These are phyloP conservation scores for Epinephelus malabaricus DNA, from an alignment of 2,797 vertebrate genomes.

Conservation along the genomic window DNA sequence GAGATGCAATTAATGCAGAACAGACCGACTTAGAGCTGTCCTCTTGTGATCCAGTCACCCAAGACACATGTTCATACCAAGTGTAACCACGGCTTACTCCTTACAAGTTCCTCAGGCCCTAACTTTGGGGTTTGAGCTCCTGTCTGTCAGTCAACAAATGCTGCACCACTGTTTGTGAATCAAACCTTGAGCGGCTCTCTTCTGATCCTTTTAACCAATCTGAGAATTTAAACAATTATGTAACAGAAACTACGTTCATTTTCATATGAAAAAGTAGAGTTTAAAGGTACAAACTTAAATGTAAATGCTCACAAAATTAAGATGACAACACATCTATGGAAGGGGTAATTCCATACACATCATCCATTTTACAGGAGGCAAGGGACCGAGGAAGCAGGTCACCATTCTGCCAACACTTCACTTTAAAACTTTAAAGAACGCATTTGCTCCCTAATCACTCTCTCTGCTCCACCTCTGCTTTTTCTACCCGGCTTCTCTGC, in stretches of 20 bases:
- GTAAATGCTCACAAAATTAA: not conserved
- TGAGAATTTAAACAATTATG: not conserved
- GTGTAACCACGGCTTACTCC: too few relatives aligned
- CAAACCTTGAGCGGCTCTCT: not conserved
- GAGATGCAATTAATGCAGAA: too few relatives aligned
- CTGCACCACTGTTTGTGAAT: not conserved
- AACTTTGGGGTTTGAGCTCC: not conserved
- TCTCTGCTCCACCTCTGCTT: constrained; percentile 55
- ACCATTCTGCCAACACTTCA: constrained; percentile 60
- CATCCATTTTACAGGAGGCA: constrained; percentile 34
- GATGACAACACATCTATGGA: constrained; percentile 7
- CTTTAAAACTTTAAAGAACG: constrained; percentile 62
- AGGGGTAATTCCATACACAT: not conserved
- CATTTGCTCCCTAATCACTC: constrained; percentile 57
- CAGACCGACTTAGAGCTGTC: too few relatives aligned
- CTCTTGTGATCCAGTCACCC: too few relatives aligned
- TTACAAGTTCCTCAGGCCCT: not conserved
- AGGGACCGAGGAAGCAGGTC: constrained; percentile 44
- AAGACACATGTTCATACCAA: too few relatives aligned
- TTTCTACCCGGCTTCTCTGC: constrained; percentile 17
- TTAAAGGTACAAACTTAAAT: not conserved
- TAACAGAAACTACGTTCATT: not conserved
- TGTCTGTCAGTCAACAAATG: not conserved
- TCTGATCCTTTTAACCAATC: not conserved
- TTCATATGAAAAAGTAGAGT: not conserved